Base-by-base conservation (phyloP, 2,888 invertebrate genomes). In the Ommatoiulus sabulosus region DNA sequence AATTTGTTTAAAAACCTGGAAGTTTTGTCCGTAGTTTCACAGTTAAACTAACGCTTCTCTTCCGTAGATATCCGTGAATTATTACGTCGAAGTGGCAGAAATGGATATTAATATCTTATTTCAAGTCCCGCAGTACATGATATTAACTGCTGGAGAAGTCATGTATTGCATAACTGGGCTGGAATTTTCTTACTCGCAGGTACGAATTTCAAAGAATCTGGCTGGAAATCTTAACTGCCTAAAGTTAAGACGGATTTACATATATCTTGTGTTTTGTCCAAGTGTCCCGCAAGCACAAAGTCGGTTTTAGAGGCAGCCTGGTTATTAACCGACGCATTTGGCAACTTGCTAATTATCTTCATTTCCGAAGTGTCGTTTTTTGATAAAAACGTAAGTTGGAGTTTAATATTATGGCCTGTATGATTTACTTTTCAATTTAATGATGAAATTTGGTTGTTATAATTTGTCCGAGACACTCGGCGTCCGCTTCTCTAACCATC, bases 101-200 rank as follows among this genome's bases (percentile, higher is more conserved):
- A 97, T 96, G 92, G 94, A 94, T 0, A 92, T 98, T 1, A 96
- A 96, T 91, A 96, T 98, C 91, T 92, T 97, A 5, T 96, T 95
- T 96, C 95, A 98, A 91, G 92, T 99, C 35, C 99, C 99, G 0
- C 99, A 99, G 92, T 98, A 98, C 92, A 93, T 98, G 87, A 94
- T 98, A 20, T 96, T 99, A 91, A 98, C 99, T 0, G 95, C 96
- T 91, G 99, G 96, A 0, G 99, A 99, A 93, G 96, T 99, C 84
- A 96, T 99, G 95, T 98, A 98, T 92, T 97, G 98, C 0, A 96
- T 99, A 44, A 98, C 99, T 0, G 99, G 99, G 0, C 93, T 99
- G 43, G 97, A 98, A 92, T 99, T 99, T 93, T 97, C 98, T 0
- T 99, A 98, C 93, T 97, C 98, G 0, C 97, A 96, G 94, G 96